These are phyloP conservation scores for Rhabdornis inornatus DNA, from an alignment of 2,113 vertebrate genomes.

Conservation along the genomic window DNA sequence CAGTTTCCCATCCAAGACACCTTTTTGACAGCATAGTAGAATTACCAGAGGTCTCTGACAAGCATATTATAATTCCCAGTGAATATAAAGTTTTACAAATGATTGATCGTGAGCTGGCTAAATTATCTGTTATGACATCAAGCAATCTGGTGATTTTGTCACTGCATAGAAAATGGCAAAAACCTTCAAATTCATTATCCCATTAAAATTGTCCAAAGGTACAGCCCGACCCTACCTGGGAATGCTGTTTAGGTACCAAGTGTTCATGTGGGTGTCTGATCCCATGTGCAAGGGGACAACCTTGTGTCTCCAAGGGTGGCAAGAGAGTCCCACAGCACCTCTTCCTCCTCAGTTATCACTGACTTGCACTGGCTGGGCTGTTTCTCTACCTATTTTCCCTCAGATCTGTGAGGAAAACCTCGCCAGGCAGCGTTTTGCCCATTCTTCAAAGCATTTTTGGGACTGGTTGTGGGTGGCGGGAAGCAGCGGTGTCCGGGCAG, in stretches of 20 bases:
- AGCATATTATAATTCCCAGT: background rate
- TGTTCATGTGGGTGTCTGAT: background rate
- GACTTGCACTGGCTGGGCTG: background rate
- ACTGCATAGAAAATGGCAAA: background rate
- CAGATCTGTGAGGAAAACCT: background rate
- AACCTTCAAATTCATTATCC: background rate
- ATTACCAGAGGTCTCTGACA: background rate
- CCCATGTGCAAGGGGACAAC: rapidly evolving
- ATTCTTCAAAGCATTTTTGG: rapidly evolving
- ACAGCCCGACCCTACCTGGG: background rate
- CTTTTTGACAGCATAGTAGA: background rate
- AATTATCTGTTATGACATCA: background rate
- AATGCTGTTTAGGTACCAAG: background rate
- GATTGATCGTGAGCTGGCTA: background rate
- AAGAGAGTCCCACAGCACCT: background rate
- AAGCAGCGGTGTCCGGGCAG: rapidly evolving
- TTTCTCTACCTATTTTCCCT: background rate
- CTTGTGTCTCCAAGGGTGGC: rapidly evolving
- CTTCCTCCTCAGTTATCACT: background rate
- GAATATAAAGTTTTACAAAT: background rate
- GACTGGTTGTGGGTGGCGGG: rapidly evolving
- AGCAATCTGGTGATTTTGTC: background rate
- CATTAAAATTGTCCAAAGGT: background rate
- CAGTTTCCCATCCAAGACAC: background rate
- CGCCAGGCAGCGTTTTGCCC: rapidly evolving